Evolutionary conservation across 2,888 invertebrate species (phyloP), one percentile per base, ranked within the genome.

Genomic region (Nemotelus nigrinus): DNA sequence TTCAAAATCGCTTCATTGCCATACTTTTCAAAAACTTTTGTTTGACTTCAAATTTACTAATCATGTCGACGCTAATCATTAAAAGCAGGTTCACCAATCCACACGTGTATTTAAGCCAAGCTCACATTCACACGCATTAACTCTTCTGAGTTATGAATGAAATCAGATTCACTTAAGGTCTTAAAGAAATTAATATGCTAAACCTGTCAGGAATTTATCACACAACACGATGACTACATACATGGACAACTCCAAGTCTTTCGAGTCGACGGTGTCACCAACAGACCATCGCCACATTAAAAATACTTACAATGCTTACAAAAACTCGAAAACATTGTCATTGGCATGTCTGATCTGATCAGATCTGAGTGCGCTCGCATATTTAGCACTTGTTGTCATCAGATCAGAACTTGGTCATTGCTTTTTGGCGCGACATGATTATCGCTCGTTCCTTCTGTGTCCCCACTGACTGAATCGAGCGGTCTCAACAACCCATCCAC

Each of bases 351-450:
- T 47, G 45, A 65, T 41, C 65, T 45, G 65, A 10, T 45, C n/a
- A 10, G 47, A 10, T 25, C 25, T 47, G n/a, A 10, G 10, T 65
- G 65, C n/a, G 10, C 65, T 65, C 47, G 7, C 47, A 65, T 65
- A 65, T 65, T 65, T 45, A 45, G n/a, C 25, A 65, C 65, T 65
- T 65, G 64, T 64, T 64, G 64, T 43, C 41, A 64, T 44, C 47
- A 8, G 10, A 47, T 47, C n/a, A 65, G 47, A 65, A 65, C n/a
- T 65, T 45, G 47, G 3, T 65, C 65, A 45, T 45, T 45, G n/a
- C 64, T 64, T 64, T 64, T 64, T 64, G 64, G 58, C 25, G 58
- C 58, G 58, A 58, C 58, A 58, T 10, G 64, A 64, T 64, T 10
- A 64, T 64, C 64, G 39, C 5, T 25, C 25, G 25, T 25, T 53